Evolutionary conservation across 1,140 invertebrate genomes (phyloP), one percentile per base, ranked within the genome.

Genomic region (Dendrolimus kikuchii): DNA sequence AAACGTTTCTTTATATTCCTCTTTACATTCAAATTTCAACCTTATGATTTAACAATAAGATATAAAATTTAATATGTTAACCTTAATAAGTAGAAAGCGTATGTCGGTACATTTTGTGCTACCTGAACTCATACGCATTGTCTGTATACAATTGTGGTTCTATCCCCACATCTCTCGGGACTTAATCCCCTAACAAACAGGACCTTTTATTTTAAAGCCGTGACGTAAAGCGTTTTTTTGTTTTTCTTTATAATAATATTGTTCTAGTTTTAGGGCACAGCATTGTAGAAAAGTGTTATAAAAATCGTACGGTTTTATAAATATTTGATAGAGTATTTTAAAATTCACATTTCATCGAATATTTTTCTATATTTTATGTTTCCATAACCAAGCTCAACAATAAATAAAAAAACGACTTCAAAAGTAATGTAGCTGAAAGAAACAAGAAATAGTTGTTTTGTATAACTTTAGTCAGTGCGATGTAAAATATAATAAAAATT

Each of bases 171-270:
- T 63, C 61, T 59, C 57, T 40, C 66, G 69, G 65, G 64, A 69
- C 46, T 49, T 77, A 78, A 80, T 80, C 75, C 68, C 64, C 61
- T 65, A 64, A 74, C 70, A 78, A 74, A 78, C 70, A 69, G 59
- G 67, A 68, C 64, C 73, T 78, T 74, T 75, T 67, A 74, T 75
- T 78, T 74, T 70, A 73, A 70, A 64, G 51, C 64, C 54, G 67
- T 77, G 70, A 77, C 74, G 72, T 76, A 80, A 80, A 72, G 51
- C 66, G 55, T 70, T 60, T 75, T 71, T 76, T 65, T 57, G 62
- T 63, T 71, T 78, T 71, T 66, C 50, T 60, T 46, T 61, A 9
- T 38, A 44, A 40, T 51, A 38, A 23, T 23, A 23, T 23, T 23
- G 23, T 23, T 23, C 23, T 23, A 23, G 23, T 23, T 23, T 23